phyloP scores from a whole-genome alignment of 2,888 invertebrate species.

The Anorthoa munda region DNA sequence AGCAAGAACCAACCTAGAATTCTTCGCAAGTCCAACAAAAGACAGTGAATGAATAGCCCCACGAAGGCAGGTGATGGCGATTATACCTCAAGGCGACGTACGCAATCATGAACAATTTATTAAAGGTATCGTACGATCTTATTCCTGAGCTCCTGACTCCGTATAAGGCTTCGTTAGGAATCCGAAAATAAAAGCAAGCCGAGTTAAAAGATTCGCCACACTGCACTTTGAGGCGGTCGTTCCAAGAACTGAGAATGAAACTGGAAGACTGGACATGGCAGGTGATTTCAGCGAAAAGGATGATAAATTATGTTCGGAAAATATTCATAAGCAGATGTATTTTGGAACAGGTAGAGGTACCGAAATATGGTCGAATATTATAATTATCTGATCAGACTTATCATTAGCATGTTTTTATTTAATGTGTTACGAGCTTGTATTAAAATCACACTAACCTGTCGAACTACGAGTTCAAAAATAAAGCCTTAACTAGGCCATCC shows the following conservation, averaged over 20 bases:
- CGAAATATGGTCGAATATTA: too few species aligned
- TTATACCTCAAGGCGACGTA: slow-evolving; percentile 48
- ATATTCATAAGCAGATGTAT: neutral
- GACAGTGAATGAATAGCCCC: slow-evolving; percentile 47
- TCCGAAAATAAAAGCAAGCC: slow-evolving; percentile 64
- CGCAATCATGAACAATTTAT: slow-evolving; percentile 65
- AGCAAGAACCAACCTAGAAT: slow-evolving; percentile 28
- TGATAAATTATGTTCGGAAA: slow-evolving; percentile 5
- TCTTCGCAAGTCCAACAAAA: slow-evolving; percentile 34
- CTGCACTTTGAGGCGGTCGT: slow-evolving; percentile 50
- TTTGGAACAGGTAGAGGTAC: neutral
- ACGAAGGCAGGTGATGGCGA: slow-evolving; percentile 54
- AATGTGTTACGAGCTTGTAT: neutral
- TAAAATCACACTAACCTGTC: slow-evolving; percentile 8
- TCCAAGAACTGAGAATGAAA: slow-evolving; percentile 50
- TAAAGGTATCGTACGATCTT: slow-evolving; percentile 63
- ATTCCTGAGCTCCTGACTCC: slow-evolving; percentile 56
- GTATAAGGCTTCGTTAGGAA: slow-evolving; percentile 61
- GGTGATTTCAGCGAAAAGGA: slow-evolving; percentile 34
- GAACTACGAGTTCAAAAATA: slow-evolving; percentile 24
- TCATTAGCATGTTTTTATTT: neutral
- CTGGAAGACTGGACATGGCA: slow-evolving; percentile 55
- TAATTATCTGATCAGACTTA: neutral
- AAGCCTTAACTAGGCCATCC: neutral
- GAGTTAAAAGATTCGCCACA: slow-evolving; percentile 53